A percentile compares a stretch with the other conserved stretches of the same genome.
Evolutionary conservation across 2,113 vertebrate genomes (phyloP).

Genomic region (Bujurquina vittata): DNA sequence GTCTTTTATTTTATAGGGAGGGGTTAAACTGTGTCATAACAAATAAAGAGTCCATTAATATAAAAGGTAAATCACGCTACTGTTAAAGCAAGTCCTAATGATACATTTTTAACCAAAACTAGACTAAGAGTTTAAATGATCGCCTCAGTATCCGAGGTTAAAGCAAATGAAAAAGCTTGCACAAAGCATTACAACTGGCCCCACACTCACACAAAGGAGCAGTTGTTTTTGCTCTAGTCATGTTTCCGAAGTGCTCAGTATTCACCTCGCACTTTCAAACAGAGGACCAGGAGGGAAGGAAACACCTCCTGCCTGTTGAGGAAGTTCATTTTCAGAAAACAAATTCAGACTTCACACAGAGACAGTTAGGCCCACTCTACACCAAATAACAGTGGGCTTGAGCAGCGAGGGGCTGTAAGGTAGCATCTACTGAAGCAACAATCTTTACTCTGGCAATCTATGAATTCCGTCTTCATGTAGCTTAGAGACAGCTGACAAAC

Average conservation of each 20-base stretch:
- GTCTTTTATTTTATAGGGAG: constrained; percentile 37
- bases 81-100: constrained; percentile 8
- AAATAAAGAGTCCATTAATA: constrained; percentile 36
- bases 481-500: constrained; percentile 36
- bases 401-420: constrained; percentile 8
- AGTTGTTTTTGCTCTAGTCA: constrained; percentile 77
- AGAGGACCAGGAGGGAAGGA: constrained; percentile 69
- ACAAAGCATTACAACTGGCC: constrained; percentile 64
- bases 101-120: constrained; percentile 39
- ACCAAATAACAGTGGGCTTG: constrained; percentile 20
- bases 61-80: constrained; percentile 13
- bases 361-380: constrained; percentile 11
- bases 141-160: constrained; percentile 27
- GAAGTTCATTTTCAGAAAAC: constrained; percentile 78
- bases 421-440: constrained; percentile 15
- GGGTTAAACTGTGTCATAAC: constrained; percentile 42
- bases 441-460: constrained; percentile 40
- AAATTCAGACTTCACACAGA: constrained; percentile 66
- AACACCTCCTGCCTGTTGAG: constrained; percentile 76
- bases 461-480: constrained; percentile 21
- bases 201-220: constrained; percentile 67
- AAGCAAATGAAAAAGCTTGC: constrained; percentile 50
- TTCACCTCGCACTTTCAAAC: constrained; percentile 75
- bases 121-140: constrained; percentile 28
- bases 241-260: constrained; percentile 75